These are phyloP conservation scores for Daktulosphaira vitifoliae DNA, from an alignment of 1,140 invertebrate species.

Conservation along the genomic window DNA sequence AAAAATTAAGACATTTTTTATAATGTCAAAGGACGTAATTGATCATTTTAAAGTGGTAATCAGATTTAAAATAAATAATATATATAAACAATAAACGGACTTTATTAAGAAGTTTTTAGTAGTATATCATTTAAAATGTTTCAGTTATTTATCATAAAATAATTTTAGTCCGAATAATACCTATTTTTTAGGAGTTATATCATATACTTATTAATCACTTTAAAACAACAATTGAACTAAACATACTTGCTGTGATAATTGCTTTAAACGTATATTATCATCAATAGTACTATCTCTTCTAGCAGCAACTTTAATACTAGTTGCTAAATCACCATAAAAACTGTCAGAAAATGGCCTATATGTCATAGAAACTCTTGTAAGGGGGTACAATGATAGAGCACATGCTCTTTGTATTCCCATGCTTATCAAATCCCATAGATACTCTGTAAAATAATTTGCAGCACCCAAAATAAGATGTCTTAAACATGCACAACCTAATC, in stretches of 20 bases:
- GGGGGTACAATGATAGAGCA: slow-evolving; percentile 68
- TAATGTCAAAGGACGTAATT: too few relatives aligned
- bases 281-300: slow-evolving; percentile 70
- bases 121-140: too few relatives aligned
- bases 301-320: slow-evolving; percentile 79
- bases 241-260: slow-evolving; percentile 71
- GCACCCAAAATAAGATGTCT: slow-evolving; percentile 76
- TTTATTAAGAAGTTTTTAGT: too few relatives aligned
- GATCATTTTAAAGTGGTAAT: too few relatives aligned
- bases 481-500: slow-evolving; percentile 85
- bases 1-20: too few relatives aligned
- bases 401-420: slow-evolving; percentile 69
- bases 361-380: slow-evolving; percentile 75
- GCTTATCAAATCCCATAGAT: slow-evolving; percentile 77
- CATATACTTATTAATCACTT: too few relatives aligned
- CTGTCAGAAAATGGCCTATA: slow-evolving; percentile 83
- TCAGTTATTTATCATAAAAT: too few relatives aligned
- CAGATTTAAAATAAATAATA: too few relatives aligned
- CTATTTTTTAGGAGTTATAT: too few relatives aligned
- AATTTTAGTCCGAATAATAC: too few relatives aligned
- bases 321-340: slow-evolving; percentile 85
- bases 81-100: too few relatives aligned
- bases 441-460: slow-evolving; percentile 65
- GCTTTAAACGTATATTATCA: slow-evolving; percentile 70
- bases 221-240: background rate